Conservation (phyloP, 2,797 vertebrate genomes). For the Echeneis naucrates region DNA sequence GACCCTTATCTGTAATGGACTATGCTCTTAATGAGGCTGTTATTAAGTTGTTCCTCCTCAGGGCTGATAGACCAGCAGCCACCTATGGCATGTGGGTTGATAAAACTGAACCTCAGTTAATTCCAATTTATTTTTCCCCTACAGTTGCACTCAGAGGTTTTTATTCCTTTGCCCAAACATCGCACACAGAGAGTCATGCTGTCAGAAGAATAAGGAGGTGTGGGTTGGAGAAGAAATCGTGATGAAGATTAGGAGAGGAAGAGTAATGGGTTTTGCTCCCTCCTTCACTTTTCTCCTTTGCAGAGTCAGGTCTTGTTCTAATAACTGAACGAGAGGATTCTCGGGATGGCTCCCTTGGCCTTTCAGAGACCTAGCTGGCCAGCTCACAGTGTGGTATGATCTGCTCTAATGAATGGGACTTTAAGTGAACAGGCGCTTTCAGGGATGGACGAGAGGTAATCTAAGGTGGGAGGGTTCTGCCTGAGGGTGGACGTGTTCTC, state of each 20-base stretch:
- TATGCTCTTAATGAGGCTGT: constrained; percentile 80
- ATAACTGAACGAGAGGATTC: constrained; percentile 28
- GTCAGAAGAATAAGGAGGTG: constrained; percentile 31
- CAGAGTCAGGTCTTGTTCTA: constrained; percentile 46
- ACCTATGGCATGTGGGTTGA: constrained; percentile 76
- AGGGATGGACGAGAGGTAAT: constrained; percentile 50
- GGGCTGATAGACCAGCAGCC: constrained; percentile 66
- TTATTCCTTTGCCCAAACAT: constrained; percentile 30
- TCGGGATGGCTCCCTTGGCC: constrained; percentile 38
- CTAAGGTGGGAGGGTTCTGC: constrained; percentile 39
- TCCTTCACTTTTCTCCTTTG: constrained; percentile 11
- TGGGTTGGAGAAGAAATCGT: background rate
- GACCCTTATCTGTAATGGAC: constrained; percentile 79
- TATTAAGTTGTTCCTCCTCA: constrained; percentile 80
- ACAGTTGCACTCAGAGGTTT: constrained; percentile 48
- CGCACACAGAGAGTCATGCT: constrained; percentile 22
- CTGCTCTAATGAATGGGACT: constrained; percentile 63
- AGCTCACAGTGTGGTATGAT: constrained; percentile 50
- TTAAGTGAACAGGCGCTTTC: constrained; percentile 65
- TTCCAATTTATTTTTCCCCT: constrained; percentile 54
- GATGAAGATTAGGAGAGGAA: constrained; percentile 52
- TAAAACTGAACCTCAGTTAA: constrained; percentile 70
- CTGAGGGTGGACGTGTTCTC: constrained; percentile 19
- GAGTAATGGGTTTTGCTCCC: constrained; percentile 31
- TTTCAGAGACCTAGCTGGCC: constrained; percentile 43